phyloP scores from a whole-genome alignment of 2,797 vertebrate genomes.

The Pelochelys cantorii region DNA sequence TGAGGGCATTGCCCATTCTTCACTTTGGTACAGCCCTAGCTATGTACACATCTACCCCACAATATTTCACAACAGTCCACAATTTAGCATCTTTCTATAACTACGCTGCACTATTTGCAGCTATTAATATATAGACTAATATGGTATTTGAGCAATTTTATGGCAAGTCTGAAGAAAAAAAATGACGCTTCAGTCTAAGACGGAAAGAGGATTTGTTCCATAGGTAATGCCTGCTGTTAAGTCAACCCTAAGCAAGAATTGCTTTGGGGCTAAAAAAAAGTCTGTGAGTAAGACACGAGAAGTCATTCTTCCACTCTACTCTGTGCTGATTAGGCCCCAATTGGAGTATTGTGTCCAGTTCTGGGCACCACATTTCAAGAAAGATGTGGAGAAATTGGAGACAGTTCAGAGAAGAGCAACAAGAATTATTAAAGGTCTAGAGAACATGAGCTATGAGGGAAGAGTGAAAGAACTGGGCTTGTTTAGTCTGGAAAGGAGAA shows the following conservation, averaged over 20 bases:
- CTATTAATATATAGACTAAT: background rate
- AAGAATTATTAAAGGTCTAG: too few relatives aligned
- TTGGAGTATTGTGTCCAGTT: too few relatives aligned
- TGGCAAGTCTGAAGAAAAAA: background rate
- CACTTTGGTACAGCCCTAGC: accelerated
- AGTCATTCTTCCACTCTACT: too few relatives aligned
- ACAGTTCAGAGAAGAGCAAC: too few relatives aligned
- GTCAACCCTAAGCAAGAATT: background rate
- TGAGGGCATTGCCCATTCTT: background rate
- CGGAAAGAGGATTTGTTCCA: background rate
- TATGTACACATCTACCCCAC: background rate
- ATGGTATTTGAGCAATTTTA: background rate
- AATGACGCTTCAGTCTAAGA: background rate
- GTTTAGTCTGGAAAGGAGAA: too few relatives aligned
- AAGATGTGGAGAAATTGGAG: too few relatives aligned
- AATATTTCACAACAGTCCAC: background rate
- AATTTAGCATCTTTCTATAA: background rate
- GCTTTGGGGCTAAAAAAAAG: background rate
- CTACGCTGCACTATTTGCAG: background rate
- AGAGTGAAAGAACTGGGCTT: too few relatives aligned
- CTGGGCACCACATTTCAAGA: too few relatives aligned
- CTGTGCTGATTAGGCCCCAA: too few relatives aligned
- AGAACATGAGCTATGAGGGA: too few relatives aligned
- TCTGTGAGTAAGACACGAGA: too few relatives aligned
- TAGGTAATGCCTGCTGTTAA: background rate